These are phyloP conservation scores for Sander vitreus DNA, from an alignment of 2,113 vertebrate genomes.

Conservation along the genomic window DNA sequence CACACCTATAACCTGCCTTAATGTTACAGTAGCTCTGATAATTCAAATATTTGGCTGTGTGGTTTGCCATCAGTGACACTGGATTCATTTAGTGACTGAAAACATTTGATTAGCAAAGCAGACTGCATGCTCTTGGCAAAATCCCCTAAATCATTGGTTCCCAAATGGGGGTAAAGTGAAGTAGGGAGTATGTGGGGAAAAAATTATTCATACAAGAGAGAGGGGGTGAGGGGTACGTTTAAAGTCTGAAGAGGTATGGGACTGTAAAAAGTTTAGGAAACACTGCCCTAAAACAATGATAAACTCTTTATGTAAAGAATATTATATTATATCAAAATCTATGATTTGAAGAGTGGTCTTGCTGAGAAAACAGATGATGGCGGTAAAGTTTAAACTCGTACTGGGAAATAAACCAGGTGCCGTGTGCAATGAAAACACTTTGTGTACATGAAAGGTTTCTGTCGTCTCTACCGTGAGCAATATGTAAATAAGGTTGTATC, in stretches of 20 bases:
- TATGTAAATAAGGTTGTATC: background rate
- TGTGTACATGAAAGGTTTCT: conserved; percentile 3
- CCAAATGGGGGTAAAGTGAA: too few relatives aligned
- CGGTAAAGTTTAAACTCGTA: background rate
- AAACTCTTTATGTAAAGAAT: background rate
- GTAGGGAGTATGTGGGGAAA: too few relatives aligned
- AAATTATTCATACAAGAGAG: too few relatives aligned
- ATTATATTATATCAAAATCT: background rate
- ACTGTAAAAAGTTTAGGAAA: too few relatives aligned
- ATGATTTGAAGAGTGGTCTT: background rate
- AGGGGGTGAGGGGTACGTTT: too few relatives aligned
- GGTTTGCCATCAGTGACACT: background rate
- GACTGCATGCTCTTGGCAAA: background rate
- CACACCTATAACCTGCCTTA: background rate
- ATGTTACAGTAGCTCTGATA: background rate
- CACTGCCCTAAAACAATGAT: background rate
- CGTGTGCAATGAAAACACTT: background rate
- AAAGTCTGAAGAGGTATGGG: too few relatives aligned
- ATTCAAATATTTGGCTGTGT: background rate
- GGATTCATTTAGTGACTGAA: background rate
- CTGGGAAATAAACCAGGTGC: background rate
- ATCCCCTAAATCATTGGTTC: background rate
- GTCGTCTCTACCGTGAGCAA: background rate
- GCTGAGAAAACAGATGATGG: background rate
- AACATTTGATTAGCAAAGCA: background rate